phyloP scores from a whole-genome alignment of 2,888 invertebrate species.

The Troilus luridus region DNA sequence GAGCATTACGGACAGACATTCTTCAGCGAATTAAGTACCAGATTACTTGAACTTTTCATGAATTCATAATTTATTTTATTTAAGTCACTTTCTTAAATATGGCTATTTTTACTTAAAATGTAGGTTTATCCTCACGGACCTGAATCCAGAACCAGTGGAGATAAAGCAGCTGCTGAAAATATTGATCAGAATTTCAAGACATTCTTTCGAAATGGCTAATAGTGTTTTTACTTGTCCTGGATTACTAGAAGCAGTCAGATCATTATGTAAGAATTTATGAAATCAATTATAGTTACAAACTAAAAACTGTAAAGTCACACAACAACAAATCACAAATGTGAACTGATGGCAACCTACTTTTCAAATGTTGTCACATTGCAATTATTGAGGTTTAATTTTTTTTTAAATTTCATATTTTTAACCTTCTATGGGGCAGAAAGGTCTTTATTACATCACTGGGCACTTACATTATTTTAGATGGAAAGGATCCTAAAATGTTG shows the following conservation, averaged over 20 bases:
- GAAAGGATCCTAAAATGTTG: too few species aligned
- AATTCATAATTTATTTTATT: neutral
- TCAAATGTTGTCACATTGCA: too few species aligned
- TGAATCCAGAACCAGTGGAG: slow-evolving; percentile 80
- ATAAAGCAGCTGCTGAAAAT: slow-evolving; percentile 84
- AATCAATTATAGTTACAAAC: neutral
- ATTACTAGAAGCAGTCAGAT: slow-evolving; percentile 72
- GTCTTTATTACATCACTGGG: too few species aligned
- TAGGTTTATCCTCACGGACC: slow-evolving; percentile 81
- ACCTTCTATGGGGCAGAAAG: too few species aligned
- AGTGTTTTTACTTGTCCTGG: slow-evolving; percentile 77
- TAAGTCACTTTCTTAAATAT: neutral
- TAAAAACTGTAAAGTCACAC: neutral
- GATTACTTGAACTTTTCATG: neutral
- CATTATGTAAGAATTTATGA: slow-evolving; percentile 62
- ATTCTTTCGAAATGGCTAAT: slow-evolving; percentile 79
- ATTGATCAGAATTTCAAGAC: slow-evolving; percentile 82
- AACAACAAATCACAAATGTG: neutral
- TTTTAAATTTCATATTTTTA: too few species aligned
- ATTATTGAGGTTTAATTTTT: too few species aligned
- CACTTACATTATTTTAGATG: too few species aligned
- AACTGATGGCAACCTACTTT: too few species aligned
- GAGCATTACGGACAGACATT: slow-evolving; percentile 82
- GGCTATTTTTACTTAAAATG: slow-evolving; percentile 59
- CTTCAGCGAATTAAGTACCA: slow-evolving; percentile 73